phyloP scores from a whole-genome alignment of 37 sponge, comb jelly and placozoan species.

The Agelas oroides region DNA sequence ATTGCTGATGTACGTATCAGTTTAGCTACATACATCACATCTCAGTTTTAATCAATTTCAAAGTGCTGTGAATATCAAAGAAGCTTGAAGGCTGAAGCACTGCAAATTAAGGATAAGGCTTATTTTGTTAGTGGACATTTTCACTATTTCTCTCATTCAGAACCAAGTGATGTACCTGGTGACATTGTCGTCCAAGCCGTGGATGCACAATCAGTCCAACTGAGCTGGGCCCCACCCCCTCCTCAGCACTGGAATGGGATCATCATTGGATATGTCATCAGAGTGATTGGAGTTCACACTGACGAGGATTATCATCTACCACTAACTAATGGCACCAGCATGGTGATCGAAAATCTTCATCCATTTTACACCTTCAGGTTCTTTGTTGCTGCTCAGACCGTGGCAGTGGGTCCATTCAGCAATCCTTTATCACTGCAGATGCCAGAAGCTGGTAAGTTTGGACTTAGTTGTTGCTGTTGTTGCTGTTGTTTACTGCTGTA shows the following conservation, averaged over 20 bases:
- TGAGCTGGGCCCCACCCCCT: slow-evolving; percentile 49
- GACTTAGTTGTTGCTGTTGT: too few species aligned
- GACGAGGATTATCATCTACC: not conserved
- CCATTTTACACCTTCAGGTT: slow-evolving; percentile 23
- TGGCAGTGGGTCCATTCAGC: slow-evolving; percentile 36
- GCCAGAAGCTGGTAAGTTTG: slow-evolving; percentile 16
- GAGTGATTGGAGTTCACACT: slow-evolving; percentile 16
- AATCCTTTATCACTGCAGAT: not conserved
- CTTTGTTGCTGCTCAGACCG: slow-evolving; percentile 42
- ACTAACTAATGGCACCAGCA: not conserved
- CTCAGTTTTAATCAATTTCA: too few species aligned
- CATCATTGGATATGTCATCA: slow-evolving; percentile 32
- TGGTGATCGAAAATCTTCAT: slow-evolving; percentile 17
- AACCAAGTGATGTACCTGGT: slow-evolving; percentile 17
- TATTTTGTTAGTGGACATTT: too few species aligned
- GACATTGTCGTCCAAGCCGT: not conserved
- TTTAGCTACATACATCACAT: too few species aligned
- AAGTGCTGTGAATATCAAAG: too few species aligned
- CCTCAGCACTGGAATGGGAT: slow-evolving; percentile 32
- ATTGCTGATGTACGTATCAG: too few species aligned
- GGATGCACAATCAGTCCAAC: not conserved
- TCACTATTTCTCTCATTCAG: not conserved
- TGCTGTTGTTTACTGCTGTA: too few species aligned
- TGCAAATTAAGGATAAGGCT: too few species aligned
- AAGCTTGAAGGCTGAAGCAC: too few species aligned